Evolutionary conservation across 2,888 invertebrate species (phyloP), one percentile per base, ranked within the genome.

Genomic region (Ornithoptera priamus): DNA sequence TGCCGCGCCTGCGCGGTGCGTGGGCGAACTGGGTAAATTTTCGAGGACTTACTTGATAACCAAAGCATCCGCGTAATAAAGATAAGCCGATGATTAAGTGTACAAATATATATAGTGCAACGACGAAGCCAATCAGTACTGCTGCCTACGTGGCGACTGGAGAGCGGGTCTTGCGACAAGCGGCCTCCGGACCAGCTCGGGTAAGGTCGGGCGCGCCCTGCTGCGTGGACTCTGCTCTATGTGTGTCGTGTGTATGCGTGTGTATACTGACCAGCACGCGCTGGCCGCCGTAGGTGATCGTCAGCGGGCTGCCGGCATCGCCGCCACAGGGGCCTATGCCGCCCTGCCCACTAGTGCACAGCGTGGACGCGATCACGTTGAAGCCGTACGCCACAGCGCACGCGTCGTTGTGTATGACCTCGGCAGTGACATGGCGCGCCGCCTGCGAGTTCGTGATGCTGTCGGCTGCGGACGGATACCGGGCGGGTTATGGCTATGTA

Each of bases 381-480:
- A 65, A 57, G 17, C 71, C 73, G 62, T 70, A 75, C 36, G 67
- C 67, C 12, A 62, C 42, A 6, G 63, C 65, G 64, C 74, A 75
- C n/a, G 64, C 66, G 30, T 66, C 46, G 69, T 75, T 75, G 36
- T 69, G 65, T 57, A 75, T 74, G 58, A 74, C 69, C 39, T 66
- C 72, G 67, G 86, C 83, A 70, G 83, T 84, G 30, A 87, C 81
- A 22, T 78, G 85, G 72, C 87, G 86, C 68, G 84, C 78, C 22
- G 50, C 42, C 59, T 70, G 70, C 18, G n/a, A 18, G 15, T 46
- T 65, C 30, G 69, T 65, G 17, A 69, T 69, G 62, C 46, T 62
- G 46, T 69, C 69, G n/a, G 69, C 69, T 69, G 62, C 20, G 20
- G 36, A 50, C 8, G 20, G 15, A 63, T 15, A 36, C 53, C n/a